These are phyloP conservation scores for Anastrepha ludens DNA, from an alignment of 1,140 invertebrate species.

Conservation along the genomic window DNA sequence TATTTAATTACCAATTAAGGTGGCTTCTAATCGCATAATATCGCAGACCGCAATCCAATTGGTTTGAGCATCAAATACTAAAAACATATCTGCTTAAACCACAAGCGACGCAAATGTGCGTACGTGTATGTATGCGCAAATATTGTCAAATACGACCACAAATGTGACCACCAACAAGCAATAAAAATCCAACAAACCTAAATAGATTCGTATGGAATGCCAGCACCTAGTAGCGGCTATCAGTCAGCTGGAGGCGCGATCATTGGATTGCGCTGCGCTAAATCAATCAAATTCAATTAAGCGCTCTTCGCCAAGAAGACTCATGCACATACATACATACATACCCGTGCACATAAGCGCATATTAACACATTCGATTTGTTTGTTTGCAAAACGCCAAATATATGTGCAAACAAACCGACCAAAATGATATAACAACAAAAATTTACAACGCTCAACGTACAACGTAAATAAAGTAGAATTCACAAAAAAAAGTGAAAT, in stretches of 20 bases:
- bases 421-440: neutral
- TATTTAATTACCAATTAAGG: constrained; percentile 46
- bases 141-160: constrained; percentile 14
- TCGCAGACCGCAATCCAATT: constrained; percentile 26
- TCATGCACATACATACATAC: neutral
- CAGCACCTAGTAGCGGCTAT: constrained; percentile 1
- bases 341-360: neutral
- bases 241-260: constrained; percentile 38
- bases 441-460: neutral
- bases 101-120: neutral
- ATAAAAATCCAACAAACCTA: constrained; percentile 2
- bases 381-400: constrained; percentile 22
- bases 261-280: constrained; percentile 48
- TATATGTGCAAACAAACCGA: neutral
- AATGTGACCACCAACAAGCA: constrained; percentile 29
- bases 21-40: neutral
- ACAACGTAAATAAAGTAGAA: neutral
- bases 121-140: neutral
- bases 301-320: neutral
- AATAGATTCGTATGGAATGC: constrained; percentile 30
- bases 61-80: neutral
- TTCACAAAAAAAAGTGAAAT: neutral
- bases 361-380: neutral
- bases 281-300: constrained; percentile 52
- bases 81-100: neutral